Conservation (phyloP, 2,888 invertebrate species). For the Selenia dentaria region DNA sequence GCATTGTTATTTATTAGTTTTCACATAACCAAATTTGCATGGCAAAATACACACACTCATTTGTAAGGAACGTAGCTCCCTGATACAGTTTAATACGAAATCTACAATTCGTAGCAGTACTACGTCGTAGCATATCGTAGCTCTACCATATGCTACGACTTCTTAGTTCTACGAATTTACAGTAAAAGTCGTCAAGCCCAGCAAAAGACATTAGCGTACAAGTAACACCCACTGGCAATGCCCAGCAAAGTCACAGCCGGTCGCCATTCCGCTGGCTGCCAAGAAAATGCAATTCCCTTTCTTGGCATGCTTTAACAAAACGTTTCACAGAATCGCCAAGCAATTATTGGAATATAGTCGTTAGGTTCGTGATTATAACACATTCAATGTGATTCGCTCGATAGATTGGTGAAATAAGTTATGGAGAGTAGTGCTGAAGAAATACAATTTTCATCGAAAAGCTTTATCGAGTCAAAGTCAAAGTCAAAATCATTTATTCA, state of each 20-base stretch:
- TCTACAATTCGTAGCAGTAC: neutral
- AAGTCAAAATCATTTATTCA: too few species aligned
- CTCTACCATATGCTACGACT: too few species aligned
- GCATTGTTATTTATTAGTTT: too few species aligned
- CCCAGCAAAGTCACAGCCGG: slow-evolving; percentile 8
- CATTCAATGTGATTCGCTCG: neutral
- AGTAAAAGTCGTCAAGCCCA: neutral
- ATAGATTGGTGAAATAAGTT: too few species aligned
- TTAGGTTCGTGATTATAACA: neutral
- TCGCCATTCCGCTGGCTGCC: slow-evolving; percentile 5
- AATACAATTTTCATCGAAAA: too few species aligned
- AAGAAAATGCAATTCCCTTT: slow-evolving; percentile 16
- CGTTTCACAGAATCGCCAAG: slow-evolving; percentile 12
- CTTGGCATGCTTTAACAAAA: slow-evolving; percentile 7
- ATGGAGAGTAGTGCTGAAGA: too few species aligned
- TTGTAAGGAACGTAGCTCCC: too few species aligned
- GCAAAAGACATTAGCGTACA: slow-evolving; percentile 5
- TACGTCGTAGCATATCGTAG: neutral
- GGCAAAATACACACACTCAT: too few species aligned
- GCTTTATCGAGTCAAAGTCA: too few species aligned
- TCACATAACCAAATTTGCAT: too few species aligned
- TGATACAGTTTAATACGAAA: neutral
- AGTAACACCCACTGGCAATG: neutral
- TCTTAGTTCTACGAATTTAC: neutral
- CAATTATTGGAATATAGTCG: neutral